phyloP scores from a whole-genome alignment of 2,797 vertebrate species.

The Chaetodon trifasciatus region DNA sequence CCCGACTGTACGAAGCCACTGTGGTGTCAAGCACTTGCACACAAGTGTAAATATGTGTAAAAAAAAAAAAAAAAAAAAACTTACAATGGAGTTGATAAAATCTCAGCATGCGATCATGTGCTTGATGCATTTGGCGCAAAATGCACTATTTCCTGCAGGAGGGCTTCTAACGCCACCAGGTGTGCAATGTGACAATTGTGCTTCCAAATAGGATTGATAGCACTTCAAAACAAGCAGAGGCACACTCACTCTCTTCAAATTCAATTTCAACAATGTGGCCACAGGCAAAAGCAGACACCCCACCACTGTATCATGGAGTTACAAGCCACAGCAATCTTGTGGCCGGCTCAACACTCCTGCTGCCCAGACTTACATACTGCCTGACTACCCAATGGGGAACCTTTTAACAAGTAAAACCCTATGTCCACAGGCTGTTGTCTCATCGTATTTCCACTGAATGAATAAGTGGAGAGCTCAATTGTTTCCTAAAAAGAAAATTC shows the following conservation, averaged over 20 bases:
- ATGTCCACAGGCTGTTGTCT: slow-evolving; percentile 35
- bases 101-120: neutral
- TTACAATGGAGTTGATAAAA: neutral
- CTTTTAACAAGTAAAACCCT: slow-evolving; percentile 42
- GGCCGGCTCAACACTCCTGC: slow-evolving; percentile 36
- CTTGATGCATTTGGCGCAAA: slow-evolving; percentile 38
- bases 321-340: slow-evolving; percentile 39
- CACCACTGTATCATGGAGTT: slow-evolving; percentile 32
- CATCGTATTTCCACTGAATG: slow-evolving; percentile 23
- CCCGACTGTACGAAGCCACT: neutral
- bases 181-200: slow-evolving; percentile 55
- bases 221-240: slow-evolving; percentile 46
- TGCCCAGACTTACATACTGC: slow-evolving; percentile 26
- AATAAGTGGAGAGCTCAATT: slow-evolving; percentile 26
- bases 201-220: slow-evolving; percentile 48
- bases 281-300: slow-evolving; percentile 57
- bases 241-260: slow-evolving; percentile 47
- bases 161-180: slow-evolving; percentile 52
- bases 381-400: slow-evolving; percentile 38
- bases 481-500: slow-evolving; percentile 49
- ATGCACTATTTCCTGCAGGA: slow-evolving; percentile 19
- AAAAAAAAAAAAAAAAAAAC: neutral
- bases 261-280: slow-evolving; percentile 64
- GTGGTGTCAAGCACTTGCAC: neutral
- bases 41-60: neutral